Base-by-base conservation (phyloP, 2,888 invertebrate genomes). In the Blera fallax region DNA sequence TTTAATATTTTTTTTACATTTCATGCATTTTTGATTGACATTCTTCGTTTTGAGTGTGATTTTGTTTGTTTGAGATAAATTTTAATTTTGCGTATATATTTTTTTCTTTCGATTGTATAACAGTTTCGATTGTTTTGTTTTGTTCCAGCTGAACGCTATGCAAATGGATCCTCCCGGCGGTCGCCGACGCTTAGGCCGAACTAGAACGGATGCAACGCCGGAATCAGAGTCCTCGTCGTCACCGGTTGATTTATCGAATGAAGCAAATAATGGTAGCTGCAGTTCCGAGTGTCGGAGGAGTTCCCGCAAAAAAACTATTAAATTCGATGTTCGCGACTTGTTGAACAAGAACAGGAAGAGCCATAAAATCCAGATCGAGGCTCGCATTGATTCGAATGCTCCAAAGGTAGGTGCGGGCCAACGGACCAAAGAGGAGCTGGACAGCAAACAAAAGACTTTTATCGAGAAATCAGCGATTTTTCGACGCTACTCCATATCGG, bases 321-420 rank as follows among this genome's bases (percentile, higher is more conserved):
- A 92, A 87, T 92, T 92, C 67, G 92, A 92, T 87, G 91, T 92
- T 0, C 88, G 90, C 0, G 91, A 92, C 77, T 88, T 92, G 70
- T 85, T 92, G 6, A 91, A 91, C 54, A 91, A 91, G 83, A 90
- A 90, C 77, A 89, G 91, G 5, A 91, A 90, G 43, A 89, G 88
- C 14, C 90, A 90, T 79, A 91, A 91, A 87, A 91, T 91, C 64
- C 91, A 91, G 83, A 91, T 91, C 27, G 91, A 91, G 77, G 91
- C 91, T 0, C 89, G 91, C 34, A 91, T 91, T 16, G 91, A 91
- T 85, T 91, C 91, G 1, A 91, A 90, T 88, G 89, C 89, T 5
- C 88, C 87, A 1, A 87, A 87, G 64, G n/a, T 54, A 1, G 45
- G 69, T 7, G 54, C 62, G 10, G 65, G 58, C 0, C 67, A 64